Evolutionary conservation across 1,140 invertebrate genomes (phyloP), one percentile per base, ranked within the genome.

Genomic region (Megathymus violae): DNA sequence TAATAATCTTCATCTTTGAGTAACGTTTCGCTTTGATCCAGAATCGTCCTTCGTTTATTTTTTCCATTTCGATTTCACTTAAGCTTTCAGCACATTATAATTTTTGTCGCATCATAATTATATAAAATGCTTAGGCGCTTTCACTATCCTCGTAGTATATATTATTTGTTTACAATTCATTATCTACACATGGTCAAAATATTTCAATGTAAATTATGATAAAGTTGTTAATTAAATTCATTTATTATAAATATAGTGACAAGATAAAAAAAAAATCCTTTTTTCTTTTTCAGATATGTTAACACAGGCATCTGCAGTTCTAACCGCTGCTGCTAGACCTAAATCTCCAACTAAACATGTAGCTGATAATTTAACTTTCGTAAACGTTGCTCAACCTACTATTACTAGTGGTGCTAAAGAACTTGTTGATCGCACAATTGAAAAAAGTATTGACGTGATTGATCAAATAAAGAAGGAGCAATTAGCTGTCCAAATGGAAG

Each of bases 21-120:
- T 91, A 91, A 89, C 71, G 88, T 91, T 91, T 91, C 88, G 88
- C 88, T 88, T 91, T 89, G 88, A 89, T 88, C 87, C 84, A 74
- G 60, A 80, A 51, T 78, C 68, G 67, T 78, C 67, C 71, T 80
- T 73, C 38, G 40, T 75, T 84, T 73, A 56, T n/a, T 74, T 78
- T 73, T 71, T 60, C 59, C 66, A 68, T 74, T 80, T 72, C 66
- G 71, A 59, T 66, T 76, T 80, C 67, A 76, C 71, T 65, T 19
- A 61, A 72, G 85, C 85, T 87, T 88, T 27, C 67, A 69, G 78
- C 78, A 74, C 76, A 75, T 71, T 60, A 56, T 58, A 47, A 17
- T 43, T 62, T 52, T 69, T 66, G 64, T 64, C 31, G 61, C 64
- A 70, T 66, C 36, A 64, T 60, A 46, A 59, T 64, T 65, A 38